Percentiles rank a stretch among this genome's conserved stretches.
phyloP scores from a whole-genome alignment of 64 coral and sea anemone genomes.

The Orbicella faveolata region DNA sequence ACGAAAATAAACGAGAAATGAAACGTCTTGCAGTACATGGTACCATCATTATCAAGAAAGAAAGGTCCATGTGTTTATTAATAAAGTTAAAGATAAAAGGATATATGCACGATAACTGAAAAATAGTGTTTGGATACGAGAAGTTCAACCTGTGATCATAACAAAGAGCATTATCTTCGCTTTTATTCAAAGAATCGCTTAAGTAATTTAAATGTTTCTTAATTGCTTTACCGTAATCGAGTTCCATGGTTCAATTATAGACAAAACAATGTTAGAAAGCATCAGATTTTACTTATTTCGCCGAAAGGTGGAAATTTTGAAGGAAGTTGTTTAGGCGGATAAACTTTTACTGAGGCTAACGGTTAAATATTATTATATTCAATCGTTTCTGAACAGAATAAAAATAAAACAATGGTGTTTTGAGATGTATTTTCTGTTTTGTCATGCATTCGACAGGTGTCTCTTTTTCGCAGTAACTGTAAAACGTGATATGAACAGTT shows the following conservation, averaged over 20 bases:
- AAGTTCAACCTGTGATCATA: too few relatives aligned
- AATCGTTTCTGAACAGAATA: neutral
- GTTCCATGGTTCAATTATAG: neutral
- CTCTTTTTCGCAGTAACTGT: neutral
- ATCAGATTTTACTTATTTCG: too few relatives aligned
- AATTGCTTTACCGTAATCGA: neutral
- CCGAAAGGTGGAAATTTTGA: too few relatives aligned
- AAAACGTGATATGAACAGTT: constrained; percentile 5
- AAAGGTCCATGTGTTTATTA: neutral
- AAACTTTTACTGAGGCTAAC: neutral
- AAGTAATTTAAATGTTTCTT: neutral
- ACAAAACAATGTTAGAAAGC: too few relatives aligned
- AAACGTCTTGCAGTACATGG: neutral
- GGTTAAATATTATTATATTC: neutral
- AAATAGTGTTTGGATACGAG: neutral
- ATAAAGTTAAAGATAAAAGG: neutral
- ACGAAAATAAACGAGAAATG: neutral
- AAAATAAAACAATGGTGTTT: neutral
- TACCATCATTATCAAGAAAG: neutral
- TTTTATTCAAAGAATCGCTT: too few relatives aligned
- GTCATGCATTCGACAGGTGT: neutral
- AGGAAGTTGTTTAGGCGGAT: neutral
- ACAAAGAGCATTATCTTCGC: too few relatives aligned
- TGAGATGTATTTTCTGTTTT: neutral
- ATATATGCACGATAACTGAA: neutral